These are phyloP conservation scores for Papilio polyxenes DNA, from an alignment of 1,140 invertebrate genomes.

Conservation along the genomic window DNA sequence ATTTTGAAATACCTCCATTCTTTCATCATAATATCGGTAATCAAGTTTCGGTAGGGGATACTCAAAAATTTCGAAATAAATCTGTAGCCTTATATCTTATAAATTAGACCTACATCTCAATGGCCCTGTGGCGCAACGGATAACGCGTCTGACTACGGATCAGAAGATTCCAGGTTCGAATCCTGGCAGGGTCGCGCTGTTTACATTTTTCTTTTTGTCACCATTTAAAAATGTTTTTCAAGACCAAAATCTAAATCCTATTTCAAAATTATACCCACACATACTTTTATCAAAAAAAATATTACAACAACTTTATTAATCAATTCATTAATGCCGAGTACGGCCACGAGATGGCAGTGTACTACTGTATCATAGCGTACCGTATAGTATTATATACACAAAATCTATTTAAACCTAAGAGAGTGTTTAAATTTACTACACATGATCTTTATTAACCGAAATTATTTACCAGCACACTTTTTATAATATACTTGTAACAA, in stretches of 20 bases:
- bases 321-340: neutral
- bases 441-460: neutral
- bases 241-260: neutral
- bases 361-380: neutral
- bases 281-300: neutral
- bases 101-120: conserved; percentile 5
- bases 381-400: too few relatives aligned
- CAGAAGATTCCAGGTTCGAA: conserved; percentile 93
- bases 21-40: neutral
- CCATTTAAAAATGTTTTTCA: conserved; percentile 35
- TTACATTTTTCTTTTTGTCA: conserved; percentile 45
- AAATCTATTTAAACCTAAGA: too few relatives aligned
- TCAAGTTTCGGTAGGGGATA: neutral
- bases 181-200: conserved; percentile 87
- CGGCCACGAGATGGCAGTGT: neutral
- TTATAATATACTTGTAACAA: neutral
- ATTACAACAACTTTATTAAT: neutral
- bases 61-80: neutral
- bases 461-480: neutral
- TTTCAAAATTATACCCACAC: neutral
- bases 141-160: conserved; percentile 86
- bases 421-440: too few relatives aligned
- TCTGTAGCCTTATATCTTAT: too few relatives aligned
- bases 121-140: conserved; percentile 92
- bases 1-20: neutral